Conservation (phyloP, 2,113 vertebrate species). For the Coptodon rendalli region DNA sequence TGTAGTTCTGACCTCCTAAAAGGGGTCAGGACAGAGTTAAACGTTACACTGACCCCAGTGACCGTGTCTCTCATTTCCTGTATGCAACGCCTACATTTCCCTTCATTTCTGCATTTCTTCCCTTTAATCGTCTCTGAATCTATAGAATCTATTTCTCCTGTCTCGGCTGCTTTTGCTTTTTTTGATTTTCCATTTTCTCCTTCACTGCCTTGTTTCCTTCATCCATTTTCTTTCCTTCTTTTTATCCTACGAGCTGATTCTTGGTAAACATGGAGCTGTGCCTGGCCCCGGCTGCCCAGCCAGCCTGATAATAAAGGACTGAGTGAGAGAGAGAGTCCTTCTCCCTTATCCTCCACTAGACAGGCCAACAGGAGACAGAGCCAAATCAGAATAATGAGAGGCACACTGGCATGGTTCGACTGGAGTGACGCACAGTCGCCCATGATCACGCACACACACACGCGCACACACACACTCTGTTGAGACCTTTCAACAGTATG, state of each 20-base stretch:
- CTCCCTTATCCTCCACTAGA: slow-evolving; percentile 61
- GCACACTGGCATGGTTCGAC: slow-evolving; percentile 54
- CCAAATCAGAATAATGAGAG: slow-evolving; percentile 76
- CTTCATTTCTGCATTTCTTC: background rate
- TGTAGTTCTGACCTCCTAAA: slow-evolving; percentile 7
- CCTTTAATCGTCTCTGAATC: background rate
- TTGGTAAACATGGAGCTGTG: slow-evolving; percentile 48
- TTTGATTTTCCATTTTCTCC: background rate
- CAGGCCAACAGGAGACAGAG: slow-evolving; percentile 59
- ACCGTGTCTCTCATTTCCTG: background rate
- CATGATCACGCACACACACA: background rate
- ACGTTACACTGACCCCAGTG: slow-evolving; percentile 13
- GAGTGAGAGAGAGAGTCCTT: slow-evolving; percentile 43
- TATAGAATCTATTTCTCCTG: background rate
- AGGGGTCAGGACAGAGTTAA: slow-evolving; percentile 31
- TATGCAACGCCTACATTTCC: background rate
- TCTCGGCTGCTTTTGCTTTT: background rate
- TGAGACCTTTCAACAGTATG: slow-evolving; percentile 44
- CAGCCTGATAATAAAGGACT: slow-evolving; percentile 59
- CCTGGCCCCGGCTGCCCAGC: slow-evolving; percentile 44
- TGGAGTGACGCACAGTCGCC: slow-evolving; percentile 59
- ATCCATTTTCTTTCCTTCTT: slow-evolving; percentile 1
- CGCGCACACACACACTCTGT: background rate
- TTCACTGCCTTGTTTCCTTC: background rate
- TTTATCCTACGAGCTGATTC: slow-evolving; percentile 37